Percentiles rank a stretch among this genome's conserved stretches.
Conservation (phyloP, 2,113 vertebrate genomes). For the Podiceps cristatus region DNA sequence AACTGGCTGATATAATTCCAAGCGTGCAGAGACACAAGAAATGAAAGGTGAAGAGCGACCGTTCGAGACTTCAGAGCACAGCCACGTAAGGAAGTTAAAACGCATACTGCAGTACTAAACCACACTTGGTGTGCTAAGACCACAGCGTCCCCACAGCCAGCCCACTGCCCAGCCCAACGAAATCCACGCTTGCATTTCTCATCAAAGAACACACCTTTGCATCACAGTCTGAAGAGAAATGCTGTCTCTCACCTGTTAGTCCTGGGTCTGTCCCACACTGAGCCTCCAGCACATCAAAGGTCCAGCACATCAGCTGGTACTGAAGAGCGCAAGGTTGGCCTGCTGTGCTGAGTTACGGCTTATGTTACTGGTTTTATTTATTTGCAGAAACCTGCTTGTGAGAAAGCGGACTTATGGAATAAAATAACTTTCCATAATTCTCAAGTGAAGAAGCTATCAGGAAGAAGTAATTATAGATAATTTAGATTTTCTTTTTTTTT, state of each 20-base stretch:
- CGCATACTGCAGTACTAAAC: rapidly evolving
- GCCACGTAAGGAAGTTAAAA: rapidly evolving
- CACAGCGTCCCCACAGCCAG: background rate
- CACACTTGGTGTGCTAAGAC: background rate
- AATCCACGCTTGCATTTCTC: background rate
- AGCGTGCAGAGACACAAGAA: background rate
- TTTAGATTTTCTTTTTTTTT: background rate
- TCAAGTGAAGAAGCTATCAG: background rate
- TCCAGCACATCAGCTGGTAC: too few relatives aligned
- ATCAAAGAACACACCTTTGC: background rate
- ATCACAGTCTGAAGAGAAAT: background rate
- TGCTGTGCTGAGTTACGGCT: background rate
- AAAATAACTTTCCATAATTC: background rate
- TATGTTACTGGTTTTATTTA: background rate
- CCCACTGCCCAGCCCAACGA: background rate
- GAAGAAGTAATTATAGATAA: background rate
- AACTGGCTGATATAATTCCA: background rate
- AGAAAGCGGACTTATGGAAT: background rate
- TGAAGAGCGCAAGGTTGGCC: background rate
- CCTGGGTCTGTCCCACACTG: background rate
- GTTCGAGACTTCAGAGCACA: background rate
- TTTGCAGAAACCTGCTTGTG: background rate
- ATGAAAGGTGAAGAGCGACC: background rate
- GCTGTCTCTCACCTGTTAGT: background rate
- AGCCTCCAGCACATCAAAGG: background rate